Evolutionary conservation across 2,797 vertebrate species (phyloP), one percentile per base, ranked within the genome.

Genomic region (Heterohyrax brucei): DNA sequence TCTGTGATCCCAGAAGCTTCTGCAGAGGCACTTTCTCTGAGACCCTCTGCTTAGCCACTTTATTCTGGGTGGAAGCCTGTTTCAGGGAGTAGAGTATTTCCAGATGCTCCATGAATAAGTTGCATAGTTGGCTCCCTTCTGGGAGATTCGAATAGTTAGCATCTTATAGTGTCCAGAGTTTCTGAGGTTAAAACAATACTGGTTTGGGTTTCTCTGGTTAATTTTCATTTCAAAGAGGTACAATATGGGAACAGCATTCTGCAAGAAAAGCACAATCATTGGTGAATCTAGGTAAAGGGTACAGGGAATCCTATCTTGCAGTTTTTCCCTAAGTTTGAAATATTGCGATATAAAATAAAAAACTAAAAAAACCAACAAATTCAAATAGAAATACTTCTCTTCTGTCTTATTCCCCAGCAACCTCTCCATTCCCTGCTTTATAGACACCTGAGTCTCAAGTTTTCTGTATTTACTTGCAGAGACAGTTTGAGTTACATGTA

Each of bases 381-480:
- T 75, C 70, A 79, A 56, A 88, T 39, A 94, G 82, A 92, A 90
- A 86, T 16, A 1, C 64, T 28, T 92, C 12, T 61, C 64, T 46
- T 64, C 33, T 72, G 33, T 61, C 21, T 73, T 82, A 56, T 48
- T 22, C 12, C 70, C 68, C 10, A 79, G 72, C 61, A 7, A n/a
- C 22, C 64, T 22, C 56, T 68, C 30, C 53, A 21, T 39, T 91
- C 48, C 78, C 62, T 85, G 88, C 88, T 50, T 92, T 28, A 16
- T 90, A 76, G 78, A 62, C 62, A 44, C n/a, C 33, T 4, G 7
- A 30, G 44, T 81, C 88, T 68, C 75, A 16, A 8, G 79, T n/a
- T 97, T 95, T 90, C 92, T 82, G 85, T 88, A 44, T 33, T 44
- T 84, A 44, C 85, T 91, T 94, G 80, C 84, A 66, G 96, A 96